Conservation (phyloP, 2,113 vertebrate genomes). For the Cyprinodon tularosa region DNA sequence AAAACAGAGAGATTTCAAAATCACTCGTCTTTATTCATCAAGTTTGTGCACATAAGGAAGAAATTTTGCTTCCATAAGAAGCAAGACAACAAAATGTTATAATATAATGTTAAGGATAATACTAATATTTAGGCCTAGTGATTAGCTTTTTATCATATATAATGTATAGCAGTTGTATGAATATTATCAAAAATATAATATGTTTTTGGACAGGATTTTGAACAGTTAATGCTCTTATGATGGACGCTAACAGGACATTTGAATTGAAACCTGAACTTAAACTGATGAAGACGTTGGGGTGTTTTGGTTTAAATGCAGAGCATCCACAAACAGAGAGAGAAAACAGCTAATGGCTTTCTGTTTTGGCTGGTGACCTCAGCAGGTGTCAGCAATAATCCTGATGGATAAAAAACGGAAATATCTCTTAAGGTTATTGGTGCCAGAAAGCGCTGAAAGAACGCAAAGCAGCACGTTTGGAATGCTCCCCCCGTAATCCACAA, state of each 20-base stretch:
- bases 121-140: no score
- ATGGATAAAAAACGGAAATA: conserved; percentile 56
- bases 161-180: neutral
- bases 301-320: conserved; percentile 10
- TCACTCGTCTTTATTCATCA: neutral
- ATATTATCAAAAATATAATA: neutral
- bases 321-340: conserved; percentile 23
- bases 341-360: conserved; percentile 44
- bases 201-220: neutral
- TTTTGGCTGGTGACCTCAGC: conserved; percentile 48
- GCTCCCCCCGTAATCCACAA: conserved; percentile 44
- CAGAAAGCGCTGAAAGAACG: conserved; percentile 50
- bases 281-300: neutral
- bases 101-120: no score
- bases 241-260: neutral
- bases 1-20: neutral
- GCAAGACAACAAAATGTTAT: no score
- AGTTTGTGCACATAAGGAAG: no score
- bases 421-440: conserved; percentile 40
- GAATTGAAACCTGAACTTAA: neutral
- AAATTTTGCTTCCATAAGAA: no score
- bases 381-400: conserved; percentile 65
- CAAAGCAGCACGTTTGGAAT: conserved; percentile 37
- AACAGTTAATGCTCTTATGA: no score
- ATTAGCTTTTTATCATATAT: no score